Percentiles rank a stretch among this genome's conserved stretches.
phyloP scores from a whole-genome alignment of 1,140 invertebrate genomes.

The Odontomachus brunneus region DNA sequence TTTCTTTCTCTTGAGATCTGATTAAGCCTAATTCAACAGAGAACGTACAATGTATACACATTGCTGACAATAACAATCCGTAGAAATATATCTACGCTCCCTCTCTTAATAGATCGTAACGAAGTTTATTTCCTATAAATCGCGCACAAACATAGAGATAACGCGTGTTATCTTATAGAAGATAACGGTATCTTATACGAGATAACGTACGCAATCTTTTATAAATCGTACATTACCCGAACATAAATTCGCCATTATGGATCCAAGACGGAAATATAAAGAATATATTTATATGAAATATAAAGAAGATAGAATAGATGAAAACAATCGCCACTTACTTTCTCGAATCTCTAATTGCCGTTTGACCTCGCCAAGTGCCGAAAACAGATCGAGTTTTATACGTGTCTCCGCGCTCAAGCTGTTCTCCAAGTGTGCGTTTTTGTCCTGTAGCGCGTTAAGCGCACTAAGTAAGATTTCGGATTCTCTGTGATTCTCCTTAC shows the following conservation, averaged over 20 bases:
- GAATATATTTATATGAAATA: background rate
- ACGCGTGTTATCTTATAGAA: too few species aligned
- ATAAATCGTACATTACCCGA: background rate
- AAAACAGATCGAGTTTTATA: constrained; percentile 98
- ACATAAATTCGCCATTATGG: background rate
- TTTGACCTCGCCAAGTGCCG: constrained; percentile 97
- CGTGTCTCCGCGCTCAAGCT: constrained; percentile 97
- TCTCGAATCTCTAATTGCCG: constrained; percentile 96
- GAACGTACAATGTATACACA: constrained; percentile 47
- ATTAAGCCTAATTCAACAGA: constrained; percentile 88
- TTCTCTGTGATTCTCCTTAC: constrained; percentile 91
- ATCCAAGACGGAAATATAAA: background rate
- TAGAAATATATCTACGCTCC: background rate
- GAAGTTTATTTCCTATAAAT: background rate
- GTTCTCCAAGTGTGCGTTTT: constrained; percentile 95
- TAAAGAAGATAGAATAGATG: background rate
- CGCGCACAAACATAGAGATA: too few species aligned
- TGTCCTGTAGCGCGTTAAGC: constrained; percentile 93
- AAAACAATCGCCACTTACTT: constrained; percentile 87
- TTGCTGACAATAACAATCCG: background rate
- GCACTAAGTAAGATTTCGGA: constrained; percentile 93
- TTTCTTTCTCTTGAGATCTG: constrained; percentile 94
- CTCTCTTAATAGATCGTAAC: background rate
- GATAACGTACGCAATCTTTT: background rate
- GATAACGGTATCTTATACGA: too few species aligned